Percentiles rank a stretch among this genome's conserved stretches.
Conservation (phyloP, 1,140 invertebrate species). For the Zophobas morio region DNA sequence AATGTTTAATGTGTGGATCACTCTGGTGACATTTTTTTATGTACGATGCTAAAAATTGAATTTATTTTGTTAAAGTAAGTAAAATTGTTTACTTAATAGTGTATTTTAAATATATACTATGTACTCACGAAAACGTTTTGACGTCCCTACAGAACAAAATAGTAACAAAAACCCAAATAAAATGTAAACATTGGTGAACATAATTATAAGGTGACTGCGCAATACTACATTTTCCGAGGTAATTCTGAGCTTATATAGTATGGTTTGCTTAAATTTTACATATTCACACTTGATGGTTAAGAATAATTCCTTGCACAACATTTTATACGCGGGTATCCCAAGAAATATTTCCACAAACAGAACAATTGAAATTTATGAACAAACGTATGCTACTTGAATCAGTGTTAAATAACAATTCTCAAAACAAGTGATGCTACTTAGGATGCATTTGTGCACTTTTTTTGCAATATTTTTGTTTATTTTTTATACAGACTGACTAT, state of each 20-base stretch:
- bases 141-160: not conserved
- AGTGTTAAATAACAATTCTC: too few relatives aligned
- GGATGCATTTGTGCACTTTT: too few relatives aligned
- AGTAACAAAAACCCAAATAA: constrained; percentile 6
- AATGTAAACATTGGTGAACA: not conserved
- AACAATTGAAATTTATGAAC: too few relatives aligned
- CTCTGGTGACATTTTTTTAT: constrained; percentile 68
- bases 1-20: constrained; percentile 67
- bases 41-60: constrained; percentile 68
- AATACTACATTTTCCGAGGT: not conserved
- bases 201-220: not conserved
- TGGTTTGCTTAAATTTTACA: too few relatives aligned
- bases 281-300: too few relatives aligned
- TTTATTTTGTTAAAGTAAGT: not conserved
- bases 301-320: too few relatives aligned
- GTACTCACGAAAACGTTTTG: constrained; percentile 24
- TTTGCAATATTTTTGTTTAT: too few relatives aligned
- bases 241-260: too few relatives aligned
- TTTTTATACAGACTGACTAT: too few relatives aligned
- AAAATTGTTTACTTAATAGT: not conserved
- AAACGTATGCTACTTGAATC: too few relatives aligned
- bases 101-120: not conserved
- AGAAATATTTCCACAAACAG: not conserved
- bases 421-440: too few relatives aligned
- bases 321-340: not conserved